Evolutionary conservation across 1,140 invertebrate species (phyloP), one percentile per base, ranked within the genome.

Genomic region (Varroa destructor): DNA sequence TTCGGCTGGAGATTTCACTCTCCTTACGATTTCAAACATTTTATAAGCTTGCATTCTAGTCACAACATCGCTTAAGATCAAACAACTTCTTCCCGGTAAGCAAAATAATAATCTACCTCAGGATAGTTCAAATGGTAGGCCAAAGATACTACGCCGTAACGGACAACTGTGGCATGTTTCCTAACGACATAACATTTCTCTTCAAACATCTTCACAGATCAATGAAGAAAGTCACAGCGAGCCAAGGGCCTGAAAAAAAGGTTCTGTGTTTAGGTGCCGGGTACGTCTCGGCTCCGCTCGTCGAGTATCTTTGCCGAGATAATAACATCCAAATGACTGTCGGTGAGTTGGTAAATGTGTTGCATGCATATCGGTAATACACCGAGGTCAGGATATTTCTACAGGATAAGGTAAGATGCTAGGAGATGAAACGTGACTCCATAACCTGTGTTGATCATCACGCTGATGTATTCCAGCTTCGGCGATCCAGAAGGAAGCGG

Each of bases 221-320:
- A 4, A 71, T 72, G 55, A 72, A 74, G 55, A 77, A 77, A 56
- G 75, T 74, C 12, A 74, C 61, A n/a, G 64, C 70, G 42, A 74
- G 57, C 6, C 70, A 54, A 14, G 54, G 43, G 36, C 36, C 72
- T 55, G n/a, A 56, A 0, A 81, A 84, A 73, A 82, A 81, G 75
- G 88, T 95, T 1, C 82, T 98, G 1, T 87, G 99, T 0, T 81
- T 99, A 1, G 97, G 97, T 0, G 92, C 96, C 64, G 97, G 97
- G 4, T 88, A 93, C 76, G 96, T 99, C 0, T 89, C 90, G 4
- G 86, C 87, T 0, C 96, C 96, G 0, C 81, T 97, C 0, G 88
- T 99, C 0, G 93, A 98, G 77, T 99, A 97, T 81, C 82, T 98
- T 1, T 85, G 90, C 56, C 83, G 89, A 64, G 89, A 96, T 77